Evolutionary conservation across 2,113 vertebrate species (phyloP), one percentile per base, ranked within the genome.

Genomic region (Cromileptes altivelis): DNA sequence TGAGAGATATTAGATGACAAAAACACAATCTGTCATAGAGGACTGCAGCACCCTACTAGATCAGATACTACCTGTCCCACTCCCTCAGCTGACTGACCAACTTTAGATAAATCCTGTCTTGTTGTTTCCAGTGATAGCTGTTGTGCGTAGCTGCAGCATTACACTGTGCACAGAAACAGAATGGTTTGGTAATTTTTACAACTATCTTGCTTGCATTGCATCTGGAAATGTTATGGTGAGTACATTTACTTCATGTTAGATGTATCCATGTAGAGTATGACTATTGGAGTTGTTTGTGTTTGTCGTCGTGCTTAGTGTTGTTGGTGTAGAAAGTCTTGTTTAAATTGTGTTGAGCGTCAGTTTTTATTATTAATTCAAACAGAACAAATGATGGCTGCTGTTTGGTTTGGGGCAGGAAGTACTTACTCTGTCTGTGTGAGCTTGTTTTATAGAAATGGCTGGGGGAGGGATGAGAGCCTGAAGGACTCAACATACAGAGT

Each of bases 141-240:
- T 0, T 55, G 45, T 70, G 18, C 25, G 42, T 70, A 70, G 72
- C 47, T 78, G 67, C 56, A 69, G 57, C 13, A 1, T 69, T 3
- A 7, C 4, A 2, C 53, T 30, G 45, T 21, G 0, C 8, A 5
- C 21, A 23, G 5, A 9, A 53, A 42, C 0, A 2, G 6, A 64
- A 8, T 10, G 0, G 6, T 69, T 45, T 75, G 13, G 77, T 69
- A 0, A 60, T 62, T 61, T 79, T 23, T 71, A 6, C 3, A 33
- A 61, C 47, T 33, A 0, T 61, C 69, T 56, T 71, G 60, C 62
- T 64, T 67, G 75, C 84, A 4, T 37, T 30, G n/a, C 84, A n/a
- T 25, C 37, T 79, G 89, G 92, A 86, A 62, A 12, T 72, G 53
- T 52, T 3, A 17, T 3, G 90, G 92, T 93, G 83, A 93, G 92